Conservation (phyloP, 2,888 invertebrate species). For the Drosophila lacicola region DNA sequence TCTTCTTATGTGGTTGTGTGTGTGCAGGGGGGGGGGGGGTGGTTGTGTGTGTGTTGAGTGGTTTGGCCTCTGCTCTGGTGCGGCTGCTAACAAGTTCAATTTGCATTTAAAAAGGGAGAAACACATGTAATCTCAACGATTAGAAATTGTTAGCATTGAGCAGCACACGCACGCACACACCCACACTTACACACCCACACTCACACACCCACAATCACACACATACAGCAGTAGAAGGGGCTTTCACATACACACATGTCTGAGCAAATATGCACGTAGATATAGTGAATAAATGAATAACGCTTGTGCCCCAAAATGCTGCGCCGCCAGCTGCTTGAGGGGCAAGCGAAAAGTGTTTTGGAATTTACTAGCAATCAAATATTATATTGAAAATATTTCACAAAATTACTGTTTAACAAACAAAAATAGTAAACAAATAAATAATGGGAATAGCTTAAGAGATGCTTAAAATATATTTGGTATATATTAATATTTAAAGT, state of each 20-base stretch:
- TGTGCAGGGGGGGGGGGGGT: slow-evolving; percentile 15
- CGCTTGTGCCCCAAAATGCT: slow-evolving; percentile 40
- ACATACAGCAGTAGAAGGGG: background rate
- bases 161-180: slow-evolving; percentile 24
- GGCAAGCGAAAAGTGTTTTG: slow-evolving; percentile 34
- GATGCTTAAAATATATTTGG: too few relatives aligned
- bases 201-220: slow-evolving; percentile 5
- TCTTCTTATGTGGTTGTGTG: background rate
- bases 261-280: slow-evolving; percentile 10
- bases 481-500: too few relatives aligned
- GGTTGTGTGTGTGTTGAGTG: slow-evolving; percentile 46
- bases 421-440: background rate
- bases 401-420: background rate
- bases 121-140: slow-evolving; percentile 79
- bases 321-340: slow-evolving; percentile 38
- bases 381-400: background rate
- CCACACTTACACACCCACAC: slow-evolving; percentile 3
- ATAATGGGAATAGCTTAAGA: background rate
- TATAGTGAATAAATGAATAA: slow-evolving; percentile 55
- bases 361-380: background rate
- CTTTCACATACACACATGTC: slow-evolving; percentile 1
- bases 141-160: slow-evolving; percentile 75
- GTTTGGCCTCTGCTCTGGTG: slow-evolving; percentile 54
- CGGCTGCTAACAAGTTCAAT: slow-evolving; percentile 76
- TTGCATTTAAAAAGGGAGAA: slow-evolving; percentile 76